Percentiles rank a stretch among this genome's conserved stretches.
phyloP scores from a whole-genome alignment of 2,888 invertebrate species.

The Drosophila robusta region DNA sequence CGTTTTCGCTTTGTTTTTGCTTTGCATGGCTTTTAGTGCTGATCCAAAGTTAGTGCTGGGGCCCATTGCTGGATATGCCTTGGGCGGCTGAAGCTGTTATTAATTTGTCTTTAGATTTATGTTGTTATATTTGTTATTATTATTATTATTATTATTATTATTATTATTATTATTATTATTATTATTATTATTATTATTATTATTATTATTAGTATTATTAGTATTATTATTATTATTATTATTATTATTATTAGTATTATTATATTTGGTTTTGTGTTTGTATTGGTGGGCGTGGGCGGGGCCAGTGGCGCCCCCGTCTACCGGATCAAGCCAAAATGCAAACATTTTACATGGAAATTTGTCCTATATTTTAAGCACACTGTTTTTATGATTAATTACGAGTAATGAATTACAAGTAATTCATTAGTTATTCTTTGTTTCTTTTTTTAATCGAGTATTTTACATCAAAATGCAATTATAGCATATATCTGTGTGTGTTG shows the following conservation, averaged over 20 bases:
- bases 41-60: constrained; percentile 49
- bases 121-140: not conserved
- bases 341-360: constrained; percentile 24
- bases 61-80: constrained; percentile 44
- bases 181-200: not conserved
- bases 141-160: not conserved
- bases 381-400: constrained; percentile 5
- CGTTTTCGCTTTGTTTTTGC: constrained; percentile 15
- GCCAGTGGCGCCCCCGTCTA: constrained; percentile 51
- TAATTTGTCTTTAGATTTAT: constrained; percentile 5
- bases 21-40: constrained; percentile 44
- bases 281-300: constrained; percentile 66
- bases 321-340: constrained; percentile 51
- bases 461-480: constrained; percentile 68
- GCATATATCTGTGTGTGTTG: constrained; percentile 35
- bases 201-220: constrained; percentile 2
- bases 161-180: constrained; percentile 1
- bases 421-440: constrained; percentile 28
- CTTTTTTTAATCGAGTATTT: constrained; percentile 63
- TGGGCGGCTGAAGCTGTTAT: constrained; percentile 48
- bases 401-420: constrained; percentile 27
- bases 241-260: constrained; percentile 1
- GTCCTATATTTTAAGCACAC: constrained; percentile 30
- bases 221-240: not conserved
- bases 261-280: constrained; percentile 25